A percentile compares a stretch with the other conserved stretches of the same genome.
phyloP scores from a whole-genome alignment of 2,113 vertebrate species.

The Saccopteryx bilineata region DNA sequence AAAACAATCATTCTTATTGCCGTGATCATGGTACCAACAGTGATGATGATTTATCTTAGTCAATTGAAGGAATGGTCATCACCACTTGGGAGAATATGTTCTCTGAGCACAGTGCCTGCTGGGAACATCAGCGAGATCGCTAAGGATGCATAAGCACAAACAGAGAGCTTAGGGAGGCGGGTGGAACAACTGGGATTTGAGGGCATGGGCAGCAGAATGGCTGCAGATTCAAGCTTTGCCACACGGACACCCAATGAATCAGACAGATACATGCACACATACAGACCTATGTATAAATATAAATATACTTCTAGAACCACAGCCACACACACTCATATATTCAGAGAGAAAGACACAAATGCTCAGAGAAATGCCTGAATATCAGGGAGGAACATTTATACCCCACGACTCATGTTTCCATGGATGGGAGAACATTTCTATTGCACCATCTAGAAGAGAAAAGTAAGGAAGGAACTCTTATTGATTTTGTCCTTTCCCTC shows the following conservation, averaged over 20 bases:
- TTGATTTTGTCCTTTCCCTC: neutral
- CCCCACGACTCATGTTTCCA: neutral
- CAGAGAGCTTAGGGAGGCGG: neutral
- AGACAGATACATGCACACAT: neutral
- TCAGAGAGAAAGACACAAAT: neutral
- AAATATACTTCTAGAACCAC: neutral
- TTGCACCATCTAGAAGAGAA: neutral
- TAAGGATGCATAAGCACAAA: neutral
- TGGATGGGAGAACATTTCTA: neutral
- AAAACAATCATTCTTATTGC: neutral
- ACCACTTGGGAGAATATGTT: neutral
- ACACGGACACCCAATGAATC: neutral
- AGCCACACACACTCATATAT: neutral
- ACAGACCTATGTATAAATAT: neutral
- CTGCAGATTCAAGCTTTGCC: neutral
- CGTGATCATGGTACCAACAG: neutral
- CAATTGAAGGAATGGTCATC: neutral
- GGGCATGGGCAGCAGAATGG: too few species aligned
- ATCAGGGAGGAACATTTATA: neutral
- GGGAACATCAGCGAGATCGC: neutral
- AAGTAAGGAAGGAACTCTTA: neutral
- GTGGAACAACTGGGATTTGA: neutral
- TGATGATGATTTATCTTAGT: conserved; percentile 25
- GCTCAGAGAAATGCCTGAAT: neutral
- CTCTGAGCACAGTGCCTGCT: neutral